Evolutionary conservation across 2,113 vertebrate genomes (phyloP).

Genomic region (Chaetura pelagica): DNA sequence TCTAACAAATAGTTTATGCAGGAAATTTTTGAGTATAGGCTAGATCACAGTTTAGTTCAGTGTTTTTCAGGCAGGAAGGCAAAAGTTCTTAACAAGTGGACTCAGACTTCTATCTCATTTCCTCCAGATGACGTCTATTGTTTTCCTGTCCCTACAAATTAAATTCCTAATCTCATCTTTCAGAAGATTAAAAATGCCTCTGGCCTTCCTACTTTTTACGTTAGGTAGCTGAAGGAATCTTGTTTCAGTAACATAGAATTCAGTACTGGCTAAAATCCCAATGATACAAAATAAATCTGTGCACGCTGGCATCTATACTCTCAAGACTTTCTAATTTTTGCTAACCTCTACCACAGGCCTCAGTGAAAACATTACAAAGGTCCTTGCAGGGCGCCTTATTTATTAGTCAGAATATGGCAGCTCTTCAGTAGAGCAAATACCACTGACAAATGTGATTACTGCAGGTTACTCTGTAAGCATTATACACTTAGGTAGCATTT

Average conservation of each 20-base stretch:
- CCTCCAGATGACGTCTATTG: not conserved
- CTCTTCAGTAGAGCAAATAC: conserved; percentile 25
- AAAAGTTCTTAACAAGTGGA: not conserved
- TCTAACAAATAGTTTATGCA: not conserved
- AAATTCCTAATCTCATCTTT: conserved; percentile 4
- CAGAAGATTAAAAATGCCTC: not conserved
- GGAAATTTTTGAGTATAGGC: not conserved
- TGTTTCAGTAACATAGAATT: not conserved
- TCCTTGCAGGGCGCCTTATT: not conserved
- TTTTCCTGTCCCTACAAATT: not conserved
- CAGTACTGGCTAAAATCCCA: not conserved
- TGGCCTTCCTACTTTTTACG: not conserved
- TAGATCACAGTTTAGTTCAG: not conserved
- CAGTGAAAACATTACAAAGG: not conserved
- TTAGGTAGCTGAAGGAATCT: not conserved
- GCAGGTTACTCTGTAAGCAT: not conserved
- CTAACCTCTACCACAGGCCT: not conserved
- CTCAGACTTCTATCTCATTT: not conserved
- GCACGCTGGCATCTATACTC: not conserved
- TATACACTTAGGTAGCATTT: not conserved
- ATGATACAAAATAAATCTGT: not conserved
- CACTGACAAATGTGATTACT: not conserved
- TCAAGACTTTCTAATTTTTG: not conserved
- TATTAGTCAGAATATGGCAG: conserved; percentile 6
- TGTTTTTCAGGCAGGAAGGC: not conserved